Base-by-base conservation (phyloP, 2,888 invertebrate species). In the Volucella inflata region DNA sequence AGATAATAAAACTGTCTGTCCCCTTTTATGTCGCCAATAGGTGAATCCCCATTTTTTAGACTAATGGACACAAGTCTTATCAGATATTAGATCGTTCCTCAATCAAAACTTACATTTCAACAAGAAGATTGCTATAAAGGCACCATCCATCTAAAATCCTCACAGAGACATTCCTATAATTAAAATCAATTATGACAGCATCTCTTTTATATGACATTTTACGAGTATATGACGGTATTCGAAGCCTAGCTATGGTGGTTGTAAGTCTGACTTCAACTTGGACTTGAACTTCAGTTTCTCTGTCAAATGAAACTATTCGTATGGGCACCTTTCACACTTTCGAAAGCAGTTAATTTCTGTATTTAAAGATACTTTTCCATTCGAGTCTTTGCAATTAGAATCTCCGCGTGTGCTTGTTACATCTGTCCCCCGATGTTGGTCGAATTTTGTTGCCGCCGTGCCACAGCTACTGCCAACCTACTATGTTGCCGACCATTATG, bases 281-380 rank as follows among this genome's bases (percentile, higher is more conserved):
- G 21, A 12, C 21, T 30, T 46, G n/a, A 17, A 30, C 30, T 60
- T 62, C 14, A 21, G 30, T 67, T 57, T 48, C 70, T 42, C 44
- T 57, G 46, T n/a, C 21, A 59, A 59, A 30, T 30, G 30, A 30
- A 30, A 30, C 30, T 48, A 48, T 38, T 38, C 11, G 50, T 42
- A 51, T 60, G 11, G 67, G 48, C 62, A 50, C 78, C 83, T 83
- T 83, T 78, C 83, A 83, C 83, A 78, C 83, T 83, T 78, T 83
- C 83, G 78, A 83, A 83, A 78, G 72, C 67, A 62, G 67, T 74
- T 78, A 72, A 77, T 72, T 77, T 65, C 30, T 50, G 44, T 59
- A 11, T 78, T 42, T 60, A 44, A 57, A 30, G 60, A 42, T 67
- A 72, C 60, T 82, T 77, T 77, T 74, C 57, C 53, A 55, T 59